A percentile compares a stretch with the other conserved stretches of the same genome.
These are phyloP conservation scores for Paguma larvata DNA, from an alignment of 2,797 vertebrate species.

Conservation along the genomic window DNA sequence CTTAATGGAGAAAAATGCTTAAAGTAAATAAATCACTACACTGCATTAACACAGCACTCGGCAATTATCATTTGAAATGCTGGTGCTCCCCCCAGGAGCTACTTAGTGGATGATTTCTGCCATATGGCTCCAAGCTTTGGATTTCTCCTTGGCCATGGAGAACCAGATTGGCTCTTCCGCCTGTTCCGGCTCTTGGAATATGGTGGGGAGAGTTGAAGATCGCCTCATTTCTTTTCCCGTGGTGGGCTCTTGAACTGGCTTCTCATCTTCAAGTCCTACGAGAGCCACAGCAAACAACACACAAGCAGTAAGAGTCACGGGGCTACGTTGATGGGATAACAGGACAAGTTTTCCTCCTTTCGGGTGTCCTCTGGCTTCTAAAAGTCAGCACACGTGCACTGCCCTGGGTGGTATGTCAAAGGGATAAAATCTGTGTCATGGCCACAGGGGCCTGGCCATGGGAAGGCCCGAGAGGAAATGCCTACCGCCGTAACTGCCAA, in stretches of 20 bases:
- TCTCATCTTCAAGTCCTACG: conserved; percentile 84
- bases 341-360: conserved; percentile 14
- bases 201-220: conserved; percentile 82
- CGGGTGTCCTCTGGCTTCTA: conserved; percentile 50
- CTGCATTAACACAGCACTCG: conserved; percentile 74
- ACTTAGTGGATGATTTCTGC: conserved; percentile 93
- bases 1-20: conserved; percentile 71
- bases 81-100: neutral
- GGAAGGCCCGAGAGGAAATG: conserved; percentile 13
- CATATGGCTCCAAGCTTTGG: conserved; percentile 97
- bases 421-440: neutral
- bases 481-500: neutral
- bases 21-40: conserved; percentile 78
- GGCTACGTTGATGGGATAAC: neutral
- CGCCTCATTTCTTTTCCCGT: conserved; percentile 86
- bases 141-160: conserved; percentile 96
- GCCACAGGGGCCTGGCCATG: neutral
- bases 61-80: conserved; percentile 71
- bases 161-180: conserved; percentile 93
- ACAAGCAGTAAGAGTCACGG: conserved; percentile 40
- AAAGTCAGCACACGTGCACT: neutral
- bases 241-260: conserved; percentile 80
- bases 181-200: neutral
- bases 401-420: neutral
- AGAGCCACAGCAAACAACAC: conserved; percentile 83